A percentile compares a stretch with the other conserved stretches of the same genome.
Evolutionary conservation across 37 sponge, comb jelly and placozoan genomes (phyloP).

Genomic region (Oopsacas minuta): DNA sequence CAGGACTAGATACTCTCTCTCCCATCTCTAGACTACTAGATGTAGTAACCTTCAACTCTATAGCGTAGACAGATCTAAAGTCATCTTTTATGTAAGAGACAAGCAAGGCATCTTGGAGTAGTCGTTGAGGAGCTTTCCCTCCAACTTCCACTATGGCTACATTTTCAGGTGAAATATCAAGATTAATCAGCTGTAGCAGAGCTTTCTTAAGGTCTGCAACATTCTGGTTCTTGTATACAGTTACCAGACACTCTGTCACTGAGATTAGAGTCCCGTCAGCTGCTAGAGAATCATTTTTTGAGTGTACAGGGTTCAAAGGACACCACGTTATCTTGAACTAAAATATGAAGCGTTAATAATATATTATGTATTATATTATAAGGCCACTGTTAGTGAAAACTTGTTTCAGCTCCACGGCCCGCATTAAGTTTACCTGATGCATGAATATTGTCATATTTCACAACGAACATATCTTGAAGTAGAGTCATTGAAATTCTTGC

Average conservation of each 20-base stretch:
- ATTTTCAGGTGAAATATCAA: not conserved
- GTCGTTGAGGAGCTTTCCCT: not conserved
- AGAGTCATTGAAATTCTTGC: too few relatives aligned
- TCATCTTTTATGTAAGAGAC: constrained; percentile 1
- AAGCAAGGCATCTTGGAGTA: not conserved
- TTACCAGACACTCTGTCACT: constrained; percentile 30
- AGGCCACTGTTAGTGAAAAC: too few relatives aligned
- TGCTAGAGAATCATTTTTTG: not conserved
- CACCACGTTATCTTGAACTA: constrained; percentile 7
- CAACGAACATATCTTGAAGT: too few relatives aligned
- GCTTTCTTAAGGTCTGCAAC: constrained; percentile 29
- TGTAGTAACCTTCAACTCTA: not conserved
- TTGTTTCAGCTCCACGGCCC: too few relatives aligned
- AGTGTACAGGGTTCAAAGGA: not conserved
- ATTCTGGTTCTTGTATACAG: constrained; percentile 26
- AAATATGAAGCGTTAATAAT: too few relatives aligned
- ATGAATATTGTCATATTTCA: too few relatives aligned
- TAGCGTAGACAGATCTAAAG: not conserved
- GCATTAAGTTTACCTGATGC: too few relatives aligned
- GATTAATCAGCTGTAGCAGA: not conserved
- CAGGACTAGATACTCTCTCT: not conserved
- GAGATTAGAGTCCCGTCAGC: not conserved
- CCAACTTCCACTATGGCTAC: constrained; percentile 35
- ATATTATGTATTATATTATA: too few relatives aligned
- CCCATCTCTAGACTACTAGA: not conserved